A percentile compares a stretch with the other conserved stretches of the same genome.
phyloP scores from a whole-genome alignment of 2,888 invertebrate genomes.

The Mantis religiosa region DNA sequence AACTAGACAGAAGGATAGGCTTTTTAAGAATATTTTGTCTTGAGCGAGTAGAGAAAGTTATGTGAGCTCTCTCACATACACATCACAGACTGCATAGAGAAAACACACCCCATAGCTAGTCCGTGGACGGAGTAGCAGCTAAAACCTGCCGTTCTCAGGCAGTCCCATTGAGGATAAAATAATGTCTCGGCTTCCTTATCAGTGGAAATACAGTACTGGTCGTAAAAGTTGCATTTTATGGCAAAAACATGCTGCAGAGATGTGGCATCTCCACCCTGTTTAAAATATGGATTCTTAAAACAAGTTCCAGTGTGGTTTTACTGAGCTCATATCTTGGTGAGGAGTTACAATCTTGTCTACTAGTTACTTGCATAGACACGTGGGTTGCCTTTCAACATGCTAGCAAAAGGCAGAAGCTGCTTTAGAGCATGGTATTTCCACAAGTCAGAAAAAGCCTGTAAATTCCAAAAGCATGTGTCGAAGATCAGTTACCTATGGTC shows the following conservation, averaged over 20 bases:
- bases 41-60: no score
- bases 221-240: background rate
- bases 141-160: background rate
- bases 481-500: no score
- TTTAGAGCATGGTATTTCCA: background rate
- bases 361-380: background rate
- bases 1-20: no score
- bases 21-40: no score
- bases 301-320: background rate
- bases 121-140: background rate
- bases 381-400: background rate
- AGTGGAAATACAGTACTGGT: background rate
- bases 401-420: background rate
- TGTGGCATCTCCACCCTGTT: background rate
- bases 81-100: no score
- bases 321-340: background rate
- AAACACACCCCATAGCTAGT: background rate
- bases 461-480: no score
- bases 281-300: background rate
- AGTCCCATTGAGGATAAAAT: background rate
- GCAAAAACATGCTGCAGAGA: background rate
- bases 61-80: no score
- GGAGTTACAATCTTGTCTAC: background rate
- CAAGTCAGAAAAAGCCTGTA: background rate
- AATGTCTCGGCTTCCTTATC: background rate